Evolutionary conservation across 2,113 vertebrate genomes (phyloP).

Genomic region (Vidua macroura): DNA sequence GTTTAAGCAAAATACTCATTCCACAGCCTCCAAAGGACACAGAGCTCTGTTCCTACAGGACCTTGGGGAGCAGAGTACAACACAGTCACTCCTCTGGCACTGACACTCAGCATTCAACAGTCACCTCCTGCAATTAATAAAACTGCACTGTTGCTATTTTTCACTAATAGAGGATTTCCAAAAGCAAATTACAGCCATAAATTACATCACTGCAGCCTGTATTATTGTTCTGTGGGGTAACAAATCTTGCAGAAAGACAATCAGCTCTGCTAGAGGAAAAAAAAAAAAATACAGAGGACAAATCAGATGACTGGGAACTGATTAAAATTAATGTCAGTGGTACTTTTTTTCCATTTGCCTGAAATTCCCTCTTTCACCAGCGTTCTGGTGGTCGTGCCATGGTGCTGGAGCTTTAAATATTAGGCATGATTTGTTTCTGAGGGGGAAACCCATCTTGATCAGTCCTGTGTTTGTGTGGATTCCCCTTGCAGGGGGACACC

Average conservation of each 20-base stretch:
- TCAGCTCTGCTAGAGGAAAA: constrained; percentile 13
- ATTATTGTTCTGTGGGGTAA: constrained; percentile 44
- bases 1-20: constrained; percentile 1
- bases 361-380: not conserved
- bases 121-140: constrained; percentile 19
- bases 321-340: constrained; percentile 50
- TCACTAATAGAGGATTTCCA: constrained; percentile 63
- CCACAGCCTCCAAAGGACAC: not conserved
- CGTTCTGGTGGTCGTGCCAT: fast-evolving
- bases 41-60: not conserved
- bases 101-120: constrained; percentile 28
- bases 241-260: constrained; percentile 59
- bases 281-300: not conserved
- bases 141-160: constrained; percentile 4
- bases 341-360: not conserved
- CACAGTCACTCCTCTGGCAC: not conserved
- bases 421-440: not conserved
- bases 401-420: not conserved
- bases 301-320: not conserved
- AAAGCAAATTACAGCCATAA: constrained; percentile 58
- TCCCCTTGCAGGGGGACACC: not conserved
- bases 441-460: not conserved
- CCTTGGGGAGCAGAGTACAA: not conserved
- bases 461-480: not conserved
- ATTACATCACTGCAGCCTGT: constrained; percentile 39